These are phyloP conservation scores for Acromyrmex charruanus DNA, from an alignment of 1,140 invertebrate species.

Conservation along the genomic window DNA sequence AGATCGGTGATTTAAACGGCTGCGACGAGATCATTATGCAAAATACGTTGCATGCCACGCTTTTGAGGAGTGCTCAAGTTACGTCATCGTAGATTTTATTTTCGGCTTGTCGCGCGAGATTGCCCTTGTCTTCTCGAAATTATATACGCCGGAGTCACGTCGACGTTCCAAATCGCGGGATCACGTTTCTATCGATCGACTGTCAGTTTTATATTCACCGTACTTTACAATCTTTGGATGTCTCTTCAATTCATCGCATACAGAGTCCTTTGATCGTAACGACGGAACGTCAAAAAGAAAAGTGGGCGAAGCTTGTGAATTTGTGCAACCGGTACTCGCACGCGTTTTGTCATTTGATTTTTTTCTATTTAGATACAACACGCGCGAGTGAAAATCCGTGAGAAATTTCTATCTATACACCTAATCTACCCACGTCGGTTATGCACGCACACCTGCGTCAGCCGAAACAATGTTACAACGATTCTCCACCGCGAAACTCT, in stretches of 20 bases:
- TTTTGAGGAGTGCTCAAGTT: neutral
- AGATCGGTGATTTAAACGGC: constrained; percentile 23
- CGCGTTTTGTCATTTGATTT: neutral
- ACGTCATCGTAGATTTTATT: constrained; percentile 27
- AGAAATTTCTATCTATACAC: constrained; percentile 27
- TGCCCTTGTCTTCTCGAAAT: neutral
- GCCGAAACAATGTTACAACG: constrained; percentile 15
- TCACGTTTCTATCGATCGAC: neutral
- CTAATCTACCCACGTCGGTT: constrained; percentile 57
- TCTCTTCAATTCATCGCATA: constrained; percentile 4
- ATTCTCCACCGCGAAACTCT: neutral
- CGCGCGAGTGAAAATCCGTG: neutral
- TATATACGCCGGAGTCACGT: neutral
- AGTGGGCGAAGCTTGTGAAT: constrained; percentile 21
- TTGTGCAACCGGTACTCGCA: constrained; percentile 1
- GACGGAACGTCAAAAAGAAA: neutral
- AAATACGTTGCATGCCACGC: constrained; percentile 9
- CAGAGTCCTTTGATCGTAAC: neutral
- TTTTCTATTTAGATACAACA: neutral
- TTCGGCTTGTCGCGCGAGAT: neutral
- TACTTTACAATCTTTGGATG: neutral
- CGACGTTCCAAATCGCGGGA: neutral
- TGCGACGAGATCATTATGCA: constrained; percentile 28
- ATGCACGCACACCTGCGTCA: constrained; percentile 54
- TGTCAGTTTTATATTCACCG: neutral